Base-by-base conservation (phyloP, 2,888 invertebrate species). In the Lottia gigantea region DNA sequence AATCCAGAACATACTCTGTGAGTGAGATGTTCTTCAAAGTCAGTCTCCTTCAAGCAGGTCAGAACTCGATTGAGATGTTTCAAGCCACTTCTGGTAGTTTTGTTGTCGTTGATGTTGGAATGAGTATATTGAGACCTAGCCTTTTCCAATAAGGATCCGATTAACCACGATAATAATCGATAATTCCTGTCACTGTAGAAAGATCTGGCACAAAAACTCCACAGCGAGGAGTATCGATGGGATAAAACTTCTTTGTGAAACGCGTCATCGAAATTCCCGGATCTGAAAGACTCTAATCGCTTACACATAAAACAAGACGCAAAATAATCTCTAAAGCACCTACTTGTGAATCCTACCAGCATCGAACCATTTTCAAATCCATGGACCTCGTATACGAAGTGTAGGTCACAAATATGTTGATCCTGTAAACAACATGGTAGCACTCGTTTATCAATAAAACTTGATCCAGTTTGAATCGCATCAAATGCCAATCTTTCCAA, bases 241-340 rank as follows among this genome's bases (percentile, higher is more conserved):
- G 55, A 55, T 23, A 55, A 16, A 55, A 55, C 23, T 55, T 55
- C 55, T 23, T 55, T 19, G 23, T 55, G 55, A 14, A 55, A 55
- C 11, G 19, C 23, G 15, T 55, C 55, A 23, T 55, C 55, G 19
- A 14, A 55, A 11, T 55, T 19, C 15, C 11, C 19, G 19, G 55
- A 40, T 40, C 40, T 40, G 40, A 40, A 55, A 4, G 74, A 73
- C 66, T 71, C 70, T 14, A 76, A 64, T 46, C 74, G 76, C n/a
- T 74, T 70, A 25, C 76, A 76, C 25, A 76, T 73, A n/a, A 74
- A 64, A 46, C 74, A 72, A 26, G 76, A 73, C 8, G 77, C 77
- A 46, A 77, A 68, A 69, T 71, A 77, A 46, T 77, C 77, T 26
- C 77, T 61, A 68, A 77, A 76, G 61, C 76, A 73, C 7, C 77